These are phyloP conservation scores for Volucella bombylans DNA, from an alignment of 2,888 invertebrate species.

Conservation along the genomic window DNA sequence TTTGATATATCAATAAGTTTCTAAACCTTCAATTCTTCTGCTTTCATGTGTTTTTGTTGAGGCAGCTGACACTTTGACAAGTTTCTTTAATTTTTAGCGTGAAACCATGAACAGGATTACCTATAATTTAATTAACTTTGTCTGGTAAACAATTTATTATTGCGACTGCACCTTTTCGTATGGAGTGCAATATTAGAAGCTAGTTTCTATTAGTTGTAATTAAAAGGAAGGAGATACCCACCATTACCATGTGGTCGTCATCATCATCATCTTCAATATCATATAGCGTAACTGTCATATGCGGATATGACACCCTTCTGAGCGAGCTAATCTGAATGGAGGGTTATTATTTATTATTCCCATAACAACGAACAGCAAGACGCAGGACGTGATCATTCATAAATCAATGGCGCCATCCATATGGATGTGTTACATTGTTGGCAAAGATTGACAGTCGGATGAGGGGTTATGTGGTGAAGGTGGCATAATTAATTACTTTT, in stretches of 20 bases:
- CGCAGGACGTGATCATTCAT: constrained; percentile 60
- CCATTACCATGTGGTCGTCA: constrained; percentile 23
- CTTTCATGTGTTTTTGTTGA: no score
- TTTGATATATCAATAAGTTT: no score
- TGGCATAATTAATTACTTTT: constrained; percentile 70
- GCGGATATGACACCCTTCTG: constrained; percentile 23
- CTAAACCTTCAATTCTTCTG: no score
- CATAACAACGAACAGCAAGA: constrained; percentile 38
- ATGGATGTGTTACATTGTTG: constrained; percentile 70
- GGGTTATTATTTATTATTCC: constrained; percentile 69
- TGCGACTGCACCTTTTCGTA: constrained; percentile 5
- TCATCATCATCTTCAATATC: neutral
- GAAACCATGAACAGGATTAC: constrained; percentile 32
- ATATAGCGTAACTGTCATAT: neutral
- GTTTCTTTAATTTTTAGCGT: no score
- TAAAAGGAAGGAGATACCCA: neutral
- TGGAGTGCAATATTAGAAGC: neutral
- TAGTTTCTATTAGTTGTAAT: constrained; percentile 7
- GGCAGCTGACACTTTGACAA: no score
- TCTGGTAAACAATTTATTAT: constrained; percentile 61
- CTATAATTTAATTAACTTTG: constrained; percentile 54
- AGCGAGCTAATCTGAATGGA: constrained; percentile 30
- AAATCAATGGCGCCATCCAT: constrained; percentile 72
- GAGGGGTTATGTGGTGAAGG: constrained; percentile 1
- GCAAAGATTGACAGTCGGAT: constrained; percentile 41